Conservation (phyloP, 2,797 vertebrate species). For the Ammospiza maritima region DNA sequence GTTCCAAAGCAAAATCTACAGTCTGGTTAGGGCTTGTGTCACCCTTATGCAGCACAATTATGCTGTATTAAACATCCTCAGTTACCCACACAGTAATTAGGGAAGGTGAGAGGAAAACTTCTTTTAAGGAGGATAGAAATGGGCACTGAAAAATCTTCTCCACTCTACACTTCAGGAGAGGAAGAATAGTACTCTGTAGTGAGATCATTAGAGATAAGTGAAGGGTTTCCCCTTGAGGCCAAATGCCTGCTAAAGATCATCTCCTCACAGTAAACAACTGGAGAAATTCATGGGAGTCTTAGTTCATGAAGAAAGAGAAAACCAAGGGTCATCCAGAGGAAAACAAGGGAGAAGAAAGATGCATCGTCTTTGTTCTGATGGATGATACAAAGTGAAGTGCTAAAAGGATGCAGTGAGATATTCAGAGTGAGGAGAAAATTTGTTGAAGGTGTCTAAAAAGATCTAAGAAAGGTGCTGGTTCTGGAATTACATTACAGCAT, state of each 20-base stretch:
- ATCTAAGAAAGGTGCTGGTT: background rate
- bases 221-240: background rate
- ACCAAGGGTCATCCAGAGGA: background rate
- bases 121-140: background rate
- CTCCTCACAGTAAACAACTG: background rate
- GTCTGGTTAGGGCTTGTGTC: background rate
- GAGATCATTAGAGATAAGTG: background rate
- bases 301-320: background rate
- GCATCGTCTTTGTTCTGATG: background rate
- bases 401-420: slow-evolving; percentile 22
- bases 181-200: background rate
- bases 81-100: background rate
- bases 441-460: background rate
- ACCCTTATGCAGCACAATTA: background rate
- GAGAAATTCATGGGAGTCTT: background rate
- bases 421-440: background rate
- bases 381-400: background rate
- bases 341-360: background rate
- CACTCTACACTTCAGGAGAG: background rate
- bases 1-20: background rate
- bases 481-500: background rate
- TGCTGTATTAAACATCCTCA: background rate
- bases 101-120: background rate
- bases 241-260: background rate
- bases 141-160: background rate